phyloP scores from a whole-genome alignment of 2,113 vertebrate species.

The Cacatua alba region DNA sequence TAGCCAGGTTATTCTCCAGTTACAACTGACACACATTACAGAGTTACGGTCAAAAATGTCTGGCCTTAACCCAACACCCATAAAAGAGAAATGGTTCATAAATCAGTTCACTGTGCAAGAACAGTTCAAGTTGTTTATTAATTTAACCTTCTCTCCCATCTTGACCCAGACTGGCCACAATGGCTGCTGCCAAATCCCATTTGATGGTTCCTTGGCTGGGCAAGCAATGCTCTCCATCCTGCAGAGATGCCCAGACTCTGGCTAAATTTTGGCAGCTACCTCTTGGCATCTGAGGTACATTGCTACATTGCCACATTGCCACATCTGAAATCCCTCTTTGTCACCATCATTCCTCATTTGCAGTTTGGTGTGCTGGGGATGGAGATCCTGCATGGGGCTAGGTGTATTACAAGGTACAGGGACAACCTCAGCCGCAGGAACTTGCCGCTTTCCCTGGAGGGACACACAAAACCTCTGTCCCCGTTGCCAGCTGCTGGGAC shows the following conservation, averaged over 20 bases:
- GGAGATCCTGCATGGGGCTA: background rate
- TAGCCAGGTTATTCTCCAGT: background rate
- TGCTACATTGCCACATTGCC: accelerated
- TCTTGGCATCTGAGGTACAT: background rate
- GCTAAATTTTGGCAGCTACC: background rate
- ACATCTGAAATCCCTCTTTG: background rate
- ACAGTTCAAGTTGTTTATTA: conserved; percentile 54
- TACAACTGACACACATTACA: background rate
- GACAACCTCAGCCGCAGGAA: accelerated
- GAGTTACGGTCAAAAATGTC: background rate
- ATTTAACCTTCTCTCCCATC: background rate
- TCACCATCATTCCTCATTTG: accelerated
- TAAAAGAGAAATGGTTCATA: conserved; percentile 54
- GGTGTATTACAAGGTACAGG: accelerated
- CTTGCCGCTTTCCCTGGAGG: background rate
- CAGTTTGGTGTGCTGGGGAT: accelerated
- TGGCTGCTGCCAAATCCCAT: accelerated
- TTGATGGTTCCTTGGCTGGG: background rate
- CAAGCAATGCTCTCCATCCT: accelerated
- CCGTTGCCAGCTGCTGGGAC: accelerated
- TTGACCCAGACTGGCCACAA: accelerated
- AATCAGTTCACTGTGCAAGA: conserved; percentile 33
- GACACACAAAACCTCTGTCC: background rate
- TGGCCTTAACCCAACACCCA: background rate
- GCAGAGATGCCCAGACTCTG: background rate